Evolutionary conservation across 1,140 invertebrate genomes (phyloP), one percentile per base, ranked within the genome.

Genomic region (Pogonomyrmex californicus): DNA sequence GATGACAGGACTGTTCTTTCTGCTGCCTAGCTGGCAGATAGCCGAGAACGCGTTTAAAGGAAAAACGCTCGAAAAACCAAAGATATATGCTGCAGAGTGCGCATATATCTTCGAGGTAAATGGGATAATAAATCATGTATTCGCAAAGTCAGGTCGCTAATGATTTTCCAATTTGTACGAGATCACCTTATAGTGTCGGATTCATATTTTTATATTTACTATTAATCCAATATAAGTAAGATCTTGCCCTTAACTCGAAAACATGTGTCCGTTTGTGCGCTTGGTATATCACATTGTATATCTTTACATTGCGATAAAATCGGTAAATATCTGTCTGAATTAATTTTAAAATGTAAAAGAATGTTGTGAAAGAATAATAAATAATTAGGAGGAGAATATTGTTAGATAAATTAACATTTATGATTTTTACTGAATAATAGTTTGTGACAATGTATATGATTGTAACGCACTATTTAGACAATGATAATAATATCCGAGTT

Each of bases 1-100:
- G 54, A 73, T 56, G 63, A 44, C n/a, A 54, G 77, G 14, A 65
- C 2, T 14, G 14, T 49, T 71, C 41, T 58, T 82, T 73, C 41
- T 47, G 12, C 17, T 47, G 41, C 5, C 38, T 33, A 71, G 54
- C 41, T 73, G 79, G 41, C 79, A 54, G 4, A 23, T 12, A 60
- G 41, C 30, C 66, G 66, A 71, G 23, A 36, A 30, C 23, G 14
- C 33, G n/a, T 70, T 23, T 49, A 14, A 68, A 54, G 4, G 65
- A 56, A 33, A 36, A 71, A 82, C 14, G n/a, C 30, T 38, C 17
- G 9, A 1, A 12, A 38, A 36, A 41, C 1, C 62, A n/a, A 70
- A 70, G 36, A 56, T 56, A 68, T 36, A 10, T 38, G n/a, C 6
- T 17, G 33, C 7, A 9, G n/a, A 51, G 49, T 36, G 14, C 6